These are phyloP conservation scores for Apamea epomidion DNA, from an alignment of 2,888 invertebrate species.

Conservation along the genomic window DNA sequence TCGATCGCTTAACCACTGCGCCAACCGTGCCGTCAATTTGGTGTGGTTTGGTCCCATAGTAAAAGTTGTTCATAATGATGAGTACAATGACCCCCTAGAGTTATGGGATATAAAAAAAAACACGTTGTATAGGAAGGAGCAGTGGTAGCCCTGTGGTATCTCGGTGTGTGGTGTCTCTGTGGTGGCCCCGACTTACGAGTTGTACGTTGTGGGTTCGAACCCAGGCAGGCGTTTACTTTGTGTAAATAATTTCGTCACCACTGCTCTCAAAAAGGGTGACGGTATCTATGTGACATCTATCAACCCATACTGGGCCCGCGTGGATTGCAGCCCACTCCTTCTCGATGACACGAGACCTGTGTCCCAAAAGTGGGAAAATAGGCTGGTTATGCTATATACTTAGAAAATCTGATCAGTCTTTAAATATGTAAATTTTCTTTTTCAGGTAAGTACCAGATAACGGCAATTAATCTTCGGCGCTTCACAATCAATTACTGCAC, in stretches of 20 bases:
- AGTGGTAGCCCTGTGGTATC: neutral
- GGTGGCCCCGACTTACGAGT: neutral
- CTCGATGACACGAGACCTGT: neutral
- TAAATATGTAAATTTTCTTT: slow-evolving; percentile 63
- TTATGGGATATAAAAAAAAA: no score
- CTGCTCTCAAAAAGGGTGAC: neutral
- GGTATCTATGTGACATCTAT: neutral
- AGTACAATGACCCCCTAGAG: no score
- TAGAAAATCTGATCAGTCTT: slow-evolving; percentile 25
- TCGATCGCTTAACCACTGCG: no score
- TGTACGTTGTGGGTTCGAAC: neutral
- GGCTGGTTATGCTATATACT: neutral
- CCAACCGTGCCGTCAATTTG: no score
- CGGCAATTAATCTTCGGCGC: slow-evolving; percentile 60
- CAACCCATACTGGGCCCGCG: neutral
- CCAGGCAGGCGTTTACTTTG: neutral
- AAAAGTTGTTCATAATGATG: no score
- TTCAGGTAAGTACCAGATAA: slow-evolving; percentile 70
- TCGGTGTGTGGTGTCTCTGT: no score
- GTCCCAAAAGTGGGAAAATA: neutral
- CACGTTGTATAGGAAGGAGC: neutral
- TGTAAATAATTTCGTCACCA: neutral
- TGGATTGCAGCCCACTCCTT: neutral
- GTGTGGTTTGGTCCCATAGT: no score
- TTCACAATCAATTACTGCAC: slow-evolving; percentile 60